Evolutionary conservation across 1,140 invertebrate genomes (phyloP).

Genomic region (Cephus cinctus): DNA sequence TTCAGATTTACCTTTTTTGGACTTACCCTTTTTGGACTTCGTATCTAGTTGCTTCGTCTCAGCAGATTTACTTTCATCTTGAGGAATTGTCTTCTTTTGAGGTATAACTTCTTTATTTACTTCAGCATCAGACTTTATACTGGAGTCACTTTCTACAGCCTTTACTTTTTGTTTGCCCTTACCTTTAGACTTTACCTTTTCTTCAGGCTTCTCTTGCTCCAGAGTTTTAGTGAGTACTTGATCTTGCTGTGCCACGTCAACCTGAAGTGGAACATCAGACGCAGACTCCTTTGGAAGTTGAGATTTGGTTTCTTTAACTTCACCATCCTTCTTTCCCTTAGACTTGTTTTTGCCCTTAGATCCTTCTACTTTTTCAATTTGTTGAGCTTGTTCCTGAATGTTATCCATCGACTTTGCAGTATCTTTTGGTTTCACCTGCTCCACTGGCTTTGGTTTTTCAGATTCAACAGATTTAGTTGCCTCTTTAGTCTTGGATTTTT

Average conservation of each 20-base stretch:
- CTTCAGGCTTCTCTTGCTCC: no score
- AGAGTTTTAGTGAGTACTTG: no score
- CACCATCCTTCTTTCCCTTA: not conserved
- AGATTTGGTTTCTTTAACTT: not conserved
- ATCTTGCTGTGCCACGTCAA: no score
- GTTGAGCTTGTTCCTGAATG: not conserved
- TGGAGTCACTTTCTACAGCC: conserved; percentile 1
- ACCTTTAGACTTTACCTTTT: no score
- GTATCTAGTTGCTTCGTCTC: not conserved
- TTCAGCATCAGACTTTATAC: not conserved
- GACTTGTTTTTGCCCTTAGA: not conserved
- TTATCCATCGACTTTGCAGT: conserved; percentile 12
- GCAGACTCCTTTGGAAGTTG: not conserved
- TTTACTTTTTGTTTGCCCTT: no score
- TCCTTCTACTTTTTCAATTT: conserved; percentile 8
- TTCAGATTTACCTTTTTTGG: not conserved
- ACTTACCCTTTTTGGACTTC: not conserved
- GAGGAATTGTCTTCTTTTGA: not conserved
- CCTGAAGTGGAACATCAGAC: not conserved
- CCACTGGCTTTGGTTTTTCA: conserved; percentile 9
- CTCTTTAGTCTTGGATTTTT: conserved; percentile 10
- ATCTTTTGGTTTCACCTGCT: conserved; percentile 17
- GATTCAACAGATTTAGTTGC: conserved; percentile 7
- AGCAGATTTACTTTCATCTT: not conserved
- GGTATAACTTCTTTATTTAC: conserved; percentile 4